Evolutionary conservation across 2,113 vertebrate genomes (phyloP), one percentile per base, ranked within the genome.

Genomic region (Synchiropus splendidus): DNA sequence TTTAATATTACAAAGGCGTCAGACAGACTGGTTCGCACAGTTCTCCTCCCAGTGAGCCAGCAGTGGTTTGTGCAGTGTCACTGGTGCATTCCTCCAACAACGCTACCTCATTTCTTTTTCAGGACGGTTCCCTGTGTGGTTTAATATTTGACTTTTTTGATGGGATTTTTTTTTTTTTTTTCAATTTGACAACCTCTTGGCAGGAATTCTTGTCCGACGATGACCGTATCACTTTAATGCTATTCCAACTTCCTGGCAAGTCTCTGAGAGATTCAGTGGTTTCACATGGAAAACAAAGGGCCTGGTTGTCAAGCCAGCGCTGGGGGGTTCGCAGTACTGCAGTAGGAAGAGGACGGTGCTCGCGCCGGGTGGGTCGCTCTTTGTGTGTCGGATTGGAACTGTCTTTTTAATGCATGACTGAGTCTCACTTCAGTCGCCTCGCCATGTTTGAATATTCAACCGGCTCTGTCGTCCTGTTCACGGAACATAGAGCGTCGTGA

Each of bases 91-190:
- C 54, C 72, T 59, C 67, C 70, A 80, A 79, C 76, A 68, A 57
- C 79, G 69, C 85, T 87, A 87, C 85, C 85, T 87, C 84, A 79
- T 79, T 79, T 82, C 78, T 45, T 71, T 79, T 74, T 74, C 69
- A 74, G 65, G 60, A 70, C 2, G 12, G 35, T 78, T 65, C 69
- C 47, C 50, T 48, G 39, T 64, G 54, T 66, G 56, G 55, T 67
- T 75, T 58, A 47, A 49, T 49, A 77, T 61, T 64, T 51, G 48
- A 61, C 30, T 48, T n/a, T n/a, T n/a, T n/a, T n/a, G n/a, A n/a
- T n/a, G n/a, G n/a, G 43, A 18, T 53, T 42, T 67, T 73, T 64
- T 60, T 64, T 39, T 63, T 42, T 41, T 48, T 36, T 45, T 67
- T 51, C 51, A 38, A 56, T 56, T 70, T 61, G 42, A 48, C 45